Evolutionary conservation across 2,797 vertebrate species (phyloP).

Genomic region (Varecia variegata): DNA sequence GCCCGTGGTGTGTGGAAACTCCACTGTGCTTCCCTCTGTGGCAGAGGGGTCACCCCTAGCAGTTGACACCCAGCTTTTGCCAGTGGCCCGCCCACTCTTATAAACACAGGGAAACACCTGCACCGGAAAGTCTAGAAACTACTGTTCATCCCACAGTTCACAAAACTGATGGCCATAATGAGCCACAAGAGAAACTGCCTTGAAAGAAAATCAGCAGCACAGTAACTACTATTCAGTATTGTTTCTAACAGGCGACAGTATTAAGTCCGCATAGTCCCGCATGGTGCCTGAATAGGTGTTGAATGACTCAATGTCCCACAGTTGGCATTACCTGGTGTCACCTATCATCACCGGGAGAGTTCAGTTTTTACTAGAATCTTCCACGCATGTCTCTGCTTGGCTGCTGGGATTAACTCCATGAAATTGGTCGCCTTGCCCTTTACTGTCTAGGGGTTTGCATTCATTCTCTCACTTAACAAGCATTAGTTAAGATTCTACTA

Average conservation of each 20-base stretch:
- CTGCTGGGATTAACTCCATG: background rate
- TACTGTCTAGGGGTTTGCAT: background rate
- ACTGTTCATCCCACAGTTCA: background rate
- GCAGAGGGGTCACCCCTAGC: rapidly evolving
- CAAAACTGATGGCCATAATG: background rate
- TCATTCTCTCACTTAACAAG: background rate
- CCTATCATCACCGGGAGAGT: background rate
- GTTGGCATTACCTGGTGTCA: background rate
- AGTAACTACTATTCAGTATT: background rate
- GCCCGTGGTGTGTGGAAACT: background rate
- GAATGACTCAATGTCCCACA: background rate
- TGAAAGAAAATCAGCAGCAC: background rate
- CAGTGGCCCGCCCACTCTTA: background rate
- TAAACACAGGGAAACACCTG: background rate
- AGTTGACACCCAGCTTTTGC: background rate
- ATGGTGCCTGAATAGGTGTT: background rate
- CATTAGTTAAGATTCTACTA: background rate
- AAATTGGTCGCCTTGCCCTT: background rate
- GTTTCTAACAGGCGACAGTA: background rate
- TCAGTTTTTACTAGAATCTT: background rate
- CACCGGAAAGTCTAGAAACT: background rate
- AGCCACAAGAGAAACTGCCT: background rate
- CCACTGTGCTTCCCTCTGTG: background rate
- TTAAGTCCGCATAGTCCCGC: background rate
- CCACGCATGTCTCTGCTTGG: background rate